Evolutionary conservation across 1,140 invertebrate genomes (phyloP).

Genomic region (Macrobrachium nipponense): DNA sequence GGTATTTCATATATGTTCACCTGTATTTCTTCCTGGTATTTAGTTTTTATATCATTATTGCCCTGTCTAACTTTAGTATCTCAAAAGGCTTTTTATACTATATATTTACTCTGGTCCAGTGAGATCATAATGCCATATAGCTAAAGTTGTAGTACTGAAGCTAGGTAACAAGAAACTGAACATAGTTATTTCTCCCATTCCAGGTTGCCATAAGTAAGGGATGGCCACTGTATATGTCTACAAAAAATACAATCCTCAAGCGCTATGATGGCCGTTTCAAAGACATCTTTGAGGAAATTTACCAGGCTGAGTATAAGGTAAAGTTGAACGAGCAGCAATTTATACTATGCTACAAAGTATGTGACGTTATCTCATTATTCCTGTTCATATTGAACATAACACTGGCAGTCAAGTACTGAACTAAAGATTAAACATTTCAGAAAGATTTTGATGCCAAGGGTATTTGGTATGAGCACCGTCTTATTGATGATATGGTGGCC

Average conservation of each 20-base stretch:
- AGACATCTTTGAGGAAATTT: constrained; percentile 92
- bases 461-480: constrained; percentile 92
- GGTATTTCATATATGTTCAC: no score
- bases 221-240: constrained; percentile 87
- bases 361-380: not conserved
- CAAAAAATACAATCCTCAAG: constrained; percentile 94
- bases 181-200: constrained; percentile 40
- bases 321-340: no score
- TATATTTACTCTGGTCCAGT: no score
- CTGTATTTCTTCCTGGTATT: no score
- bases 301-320: constrained; percentile 61
- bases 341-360: no score
- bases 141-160: constrained; percentile 40
- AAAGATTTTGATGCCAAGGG: constrained; percentile 79
- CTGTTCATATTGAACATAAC: not conserved
- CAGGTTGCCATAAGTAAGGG: constrained; percentile 83
- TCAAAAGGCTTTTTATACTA: no score
- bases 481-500: constrained; percentile 94
- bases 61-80: no score
- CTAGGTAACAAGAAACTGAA: not conserved
- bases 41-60: no score
- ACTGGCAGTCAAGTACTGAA: not conserved
- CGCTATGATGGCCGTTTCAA: constrained; percentile 92
- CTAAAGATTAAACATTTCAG: constrained; percentile 66
- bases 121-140: not conserved